These are phyloP conservation scores for Pangasius larnaudii DNA, from an alignment of 2,797 vertebrate species.

Conservation along the genomic window DNA sequence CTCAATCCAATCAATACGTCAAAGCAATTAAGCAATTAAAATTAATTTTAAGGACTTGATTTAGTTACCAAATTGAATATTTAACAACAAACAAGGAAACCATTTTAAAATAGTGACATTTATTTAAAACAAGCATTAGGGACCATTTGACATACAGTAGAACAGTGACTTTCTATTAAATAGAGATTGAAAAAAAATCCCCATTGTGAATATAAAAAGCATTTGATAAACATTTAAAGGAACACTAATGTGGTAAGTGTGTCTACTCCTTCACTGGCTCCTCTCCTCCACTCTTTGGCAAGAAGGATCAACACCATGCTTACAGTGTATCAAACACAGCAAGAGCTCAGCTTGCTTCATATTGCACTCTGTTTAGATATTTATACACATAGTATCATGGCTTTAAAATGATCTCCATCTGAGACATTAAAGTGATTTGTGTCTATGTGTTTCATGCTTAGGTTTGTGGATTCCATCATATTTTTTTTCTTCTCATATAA, in stretches of 20 bases:
- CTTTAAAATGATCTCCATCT: conserved; percentile 70
- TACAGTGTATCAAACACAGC: conserved; percentile 91
- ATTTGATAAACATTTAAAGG: conserved; percentile 85
- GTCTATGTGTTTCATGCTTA: conserved; percentile 17
- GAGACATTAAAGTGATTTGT: conserved; percentile 74
- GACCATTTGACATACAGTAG: conserved; percentile 78
- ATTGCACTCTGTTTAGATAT: conserved; percentile 86
- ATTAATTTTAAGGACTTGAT: not conserved
- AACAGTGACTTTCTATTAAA: conserved; percentile 92
- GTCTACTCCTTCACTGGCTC: conserved; percentile 78
- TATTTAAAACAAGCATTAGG: conserved; percentile 79
- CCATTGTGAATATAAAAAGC: conserved; percentile 87
- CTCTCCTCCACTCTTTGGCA: conserved; percentile 90
- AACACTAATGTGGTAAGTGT: conserved; percentile 88
- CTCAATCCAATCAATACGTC: too few species aligned
- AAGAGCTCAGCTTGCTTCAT: conserved; percentile 85
- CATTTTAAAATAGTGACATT: conserved; percentile 75
- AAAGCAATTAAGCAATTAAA: too few species aligned
- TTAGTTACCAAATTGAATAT: not conserved
- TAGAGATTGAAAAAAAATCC: conserved; percentile 84
- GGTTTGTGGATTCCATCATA: not conserved
- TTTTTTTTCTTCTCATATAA: not conserved
- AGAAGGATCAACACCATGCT: conserved; percentile 81
- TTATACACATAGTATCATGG: conserved; percentile 69
- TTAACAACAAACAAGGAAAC: not conserved